These are phyloP conservation scores for Limnephilus auricula DNA, from an alignment of 2,888 invertebrate genomes.

Conservation along the genomic window DNA sequence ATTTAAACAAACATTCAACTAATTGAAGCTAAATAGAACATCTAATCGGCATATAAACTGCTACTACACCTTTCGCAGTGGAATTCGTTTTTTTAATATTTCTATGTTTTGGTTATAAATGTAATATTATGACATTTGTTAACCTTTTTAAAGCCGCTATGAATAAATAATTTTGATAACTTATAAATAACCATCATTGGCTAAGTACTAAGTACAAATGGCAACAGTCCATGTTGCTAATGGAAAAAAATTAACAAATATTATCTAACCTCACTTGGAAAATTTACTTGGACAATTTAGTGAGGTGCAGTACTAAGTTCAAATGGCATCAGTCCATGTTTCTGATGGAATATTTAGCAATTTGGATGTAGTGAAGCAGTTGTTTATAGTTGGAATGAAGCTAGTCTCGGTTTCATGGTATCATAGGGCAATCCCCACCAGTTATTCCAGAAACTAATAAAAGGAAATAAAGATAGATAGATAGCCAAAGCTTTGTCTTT, in stretches of 20 bases:
- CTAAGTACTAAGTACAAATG: not conserved
- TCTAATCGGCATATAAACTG: not conserved
- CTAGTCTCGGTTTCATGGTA: too few species aligned
- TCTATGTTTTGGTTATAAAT: not conserved
- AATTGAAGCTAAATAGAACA: not conserved
- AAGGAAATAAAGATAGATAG: too few species aligned
- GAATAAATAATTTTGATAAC: not conserved
- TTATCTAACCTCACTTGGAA: too few species aligned
- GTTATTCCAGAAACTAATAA: too few species aligned
- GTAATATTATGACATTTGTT: not conserved
- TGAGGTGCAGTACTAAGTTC: not conserved
- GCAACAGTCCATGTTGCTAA: not conserved
- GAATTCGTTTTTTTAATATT: not conserved
- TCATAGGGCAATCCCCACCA: too few species aligned
- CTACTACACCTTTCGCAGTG: not conserved
- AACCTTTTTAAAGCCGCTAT: not conserved
- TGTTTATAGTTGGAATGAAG: too few species aligned
- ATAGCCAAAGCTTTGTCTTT: too few species aligned
- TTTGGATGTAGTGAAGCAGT: too few species aligned
- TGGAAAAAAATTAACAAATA: not conserved
- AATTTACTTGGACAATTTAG: not conserved
- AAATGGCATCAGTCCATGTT: not conserved
- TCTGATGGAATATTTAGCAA: too few species aligned
- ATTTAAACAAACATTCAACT: not conserved
- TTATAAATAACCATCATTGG: not conserved